Evolutionary conservation across 2,113 vertebrate species (phyloP).

Genomic region (Percopsis transmontana): DNA sequence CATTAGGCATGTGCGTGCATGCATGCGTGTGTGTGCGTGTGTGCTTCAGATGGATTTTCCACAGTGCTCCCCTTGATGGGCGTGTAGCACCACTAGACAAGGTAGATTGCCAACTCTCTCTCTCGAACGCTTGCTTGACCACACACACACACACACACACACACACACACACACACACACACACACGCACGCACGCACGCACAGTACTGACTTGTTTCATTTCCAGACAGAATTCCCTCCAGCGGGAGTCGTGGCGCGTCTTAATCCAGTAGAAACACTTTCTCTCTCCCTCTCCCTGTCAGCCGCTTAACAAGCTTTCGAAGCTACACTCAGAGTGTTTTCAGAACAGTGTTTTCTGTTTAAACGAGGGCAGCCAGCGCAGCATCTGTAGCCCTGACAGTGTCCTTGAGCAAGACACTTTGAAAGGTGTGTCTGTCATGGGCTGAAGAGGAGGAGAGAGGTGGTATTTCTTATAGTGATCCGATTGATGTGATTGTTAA

Average conservation of each 20-base stretch:
- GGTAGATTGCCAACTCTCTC: slow-evolving; percentile 50
- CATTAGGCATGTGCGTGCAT: slow-evolving; percentile 15
- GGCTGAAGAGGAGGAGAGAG: too few relatives aligned
- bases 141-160: slow-evolving; percentile 4
- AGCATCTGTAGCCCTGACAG: background rate
- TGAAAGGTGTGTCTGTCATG: too few relatives aligned
- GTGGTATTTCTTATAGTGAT: too few relatives aligned
- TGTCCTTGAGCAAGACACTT: background rate
- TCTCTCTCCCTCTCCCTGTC: slow-evolving; percentile 25
- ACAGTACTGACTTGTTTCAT: slow-evolving; percentile 20
- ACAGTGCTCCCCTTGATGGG: slow-evolving; percentile 54
- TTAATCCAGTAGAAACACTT: slow-evolving; percentile 17
- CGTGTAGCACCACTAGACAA: slow-evolving; percentile 34
- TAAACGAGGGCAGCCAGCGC: background rate
- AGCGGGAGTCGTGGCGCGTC: slow-evolving; percentile 8
- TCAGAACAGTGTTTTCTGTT: too few relatives aligned
- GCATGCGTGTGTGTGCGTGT: slow-evolving; percentile 14
- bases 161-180: slow-evolving; percentile 9
- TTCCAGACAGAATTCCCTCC: slow-evolving; percentile 43
- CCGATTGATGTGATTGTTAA: too few relatives aligned
- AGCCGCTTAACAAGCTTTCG: slow-evolving; percentile 3
- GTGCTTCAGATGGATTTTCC: slow-evolving; percentile 69
- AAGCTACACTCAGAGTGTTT: background rate
- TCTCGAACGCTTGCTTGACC: slow-evolving; percentile 6
- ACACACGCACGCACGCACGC: slow-evolving; percentile 4